These are phyloP conservation scores for Lapara coniferarum DNA, from an alignment of 2,888 invertebrate genomes.

Conservation along the genomic window DNA sequence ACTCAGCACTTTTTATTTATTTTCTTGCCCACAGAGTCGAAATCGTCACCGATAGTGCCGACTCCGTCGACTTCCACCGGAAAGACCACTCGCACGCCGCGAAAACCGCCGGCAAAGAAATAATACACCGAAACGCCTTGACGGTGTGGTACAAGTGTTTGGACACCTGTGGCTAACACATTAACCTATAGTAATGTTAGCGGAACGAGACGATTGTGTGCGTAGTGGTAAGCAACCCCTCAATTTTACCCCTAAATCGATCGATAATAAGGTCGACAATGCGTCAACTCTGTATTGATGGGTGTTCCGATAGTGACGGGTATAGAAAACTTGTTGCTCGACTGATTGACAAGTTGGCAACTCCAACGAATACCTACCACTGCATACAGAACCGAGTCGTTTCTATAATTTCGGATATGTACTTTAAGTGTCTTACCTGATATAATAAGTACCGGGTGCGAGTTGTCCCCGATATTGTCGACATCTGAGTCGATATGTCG, in stretches of 20 bases:
- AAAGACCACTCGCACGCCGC: conserved; percentile 74
- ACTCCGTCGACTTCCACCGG: conserved; percentile 78
- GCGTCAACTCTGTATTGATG: no score
- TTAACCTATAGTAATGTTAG: conserved; percentile 13
- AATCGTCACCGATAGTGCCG: conserved; percentile 66
- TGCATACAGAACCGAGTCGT: neutral
- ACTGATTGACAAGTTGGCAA: no score
- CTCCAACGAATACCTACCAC: neutral
- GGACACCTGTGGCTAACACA: conserved; percentile 42
- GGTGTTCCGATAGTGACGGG: no score
- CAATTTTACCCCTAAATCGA: no score
- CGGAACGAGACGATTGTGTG: neutral
- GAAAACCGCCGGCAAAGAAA: conserved; percentile 75
- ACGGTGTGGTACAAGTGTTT: conserved; percentile 36
- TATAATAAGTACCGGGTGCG: conserved; percentile 15
- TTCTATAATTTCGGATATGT: conserved; percentile 24
- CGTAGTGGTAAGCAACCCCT: neutral
- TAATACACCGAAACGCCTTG: conserved; percentile 54
- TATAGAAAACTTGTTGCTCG: no score
- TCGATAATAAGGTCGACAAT: no score
- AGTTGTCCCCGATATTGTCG: neutral
- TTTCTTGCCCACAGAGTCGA: conserved; percentile 53
- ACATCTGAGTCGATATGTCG: conserved; percentile 23
- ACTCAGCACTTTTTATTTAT: no score
- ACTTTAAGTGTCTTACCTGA: conserved; percentile 32